phyloP scores from a whole-genome alignment of 2,888 invertebrate genomes.

The Lasioglossum malachurum region DNA sequence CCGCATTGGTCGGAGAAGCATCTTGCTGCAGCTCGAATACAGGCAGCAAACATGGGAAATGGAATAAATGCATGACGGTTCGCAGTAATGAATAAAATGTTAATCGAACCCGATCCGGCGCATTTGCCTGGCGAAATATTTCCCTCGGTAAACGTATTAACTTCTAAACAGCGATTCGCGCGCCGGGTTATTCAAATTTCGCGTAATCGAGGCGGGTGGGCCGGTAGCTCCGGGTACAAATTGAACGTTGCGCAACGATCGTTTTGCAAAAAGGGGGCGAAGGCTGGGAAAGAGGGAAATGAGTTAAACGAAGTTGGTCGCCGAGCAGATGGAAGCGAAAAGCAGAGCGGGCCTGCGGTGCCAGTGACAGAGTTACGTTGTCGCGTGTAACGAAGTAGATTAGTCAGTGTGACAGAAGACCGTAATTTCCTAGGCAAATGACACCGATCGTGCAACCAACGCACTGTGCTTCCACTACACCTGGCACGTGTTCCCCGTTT shows the following conservation, averaged over 20 bases:
- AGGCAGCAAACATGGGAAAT: not conserved
- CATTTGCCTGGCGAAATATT: not conserved
- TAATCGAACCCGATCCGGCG: not conserved
- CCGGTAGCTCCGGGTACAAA: not conserved
- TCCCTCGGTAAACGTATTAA: not conserved
- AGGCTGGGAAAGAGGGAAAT: conserved; percentile 45
- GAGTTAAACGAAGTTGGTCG: conserved; percentile 61
- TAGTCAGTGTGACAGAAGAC: conserved; percentile 82
- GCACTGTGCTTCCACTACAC: conserved; percentile 54
- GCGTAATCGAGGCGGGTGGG: not conserved
- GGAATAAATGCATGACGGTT: not conserved
- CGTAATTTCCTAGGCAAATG: conserved; percentile 83
- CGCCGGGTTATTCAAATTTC: not conserved
- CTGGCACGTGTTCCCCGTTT: conserved; percentile 21
- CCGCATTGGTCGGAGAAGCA: not conserved
- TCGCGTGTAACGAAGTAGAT: conserved; percentile 82
- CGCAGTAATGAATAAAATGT: not conserved
- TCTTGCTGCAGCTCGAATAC: not conserved
- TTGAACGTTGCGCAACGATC: conserved; percentile 15
- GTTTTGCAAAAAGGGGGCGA: conserved; percentile 34
- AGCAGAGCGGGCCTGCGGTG: conserved; percentile 67
- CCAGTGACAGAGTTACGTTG: conserved; percentile 81
- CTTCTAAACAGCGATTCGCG: conserved; percentile 1
- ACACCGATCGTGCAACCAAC: conserved; percentile 82
- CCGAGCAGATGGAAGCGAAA: conserved; percentile 47